These are phyloP conservation scores for Girardinus metallicus DNA, from an alignment of 2,797 vertebrate species.

Conservation along the genomic window DNA sequence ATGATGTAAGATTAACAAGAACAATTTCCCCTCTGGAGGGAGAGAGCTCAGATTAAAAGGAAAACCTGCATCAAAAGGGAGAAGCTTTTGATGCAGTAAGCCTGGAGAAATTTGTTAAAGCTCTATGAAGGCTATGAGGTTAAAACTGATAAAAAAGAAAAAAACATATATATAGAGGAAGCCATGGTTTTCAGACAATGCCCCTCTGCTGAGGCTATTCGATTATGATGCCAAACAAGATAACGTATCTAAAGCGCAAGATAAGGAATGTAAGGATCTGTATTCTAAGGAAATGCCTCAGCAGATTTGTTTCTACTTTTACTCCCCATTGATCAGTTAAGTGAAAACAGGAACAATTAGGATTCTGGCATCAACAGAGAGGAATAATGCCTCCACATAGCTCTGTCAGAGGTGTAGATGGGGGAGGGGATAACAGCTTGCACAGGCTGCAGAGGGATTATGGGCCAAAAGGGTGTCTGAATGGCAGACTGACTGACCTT, in stretches of 20 bases:
- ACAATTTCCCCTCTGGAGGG: conserved; percentile 46
- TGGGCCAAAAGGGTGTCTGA: conserved; percentile 68
- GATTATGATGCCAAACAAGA: conserved; percentile 60
- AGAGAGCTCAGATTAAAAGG: conserved; percentile 44
- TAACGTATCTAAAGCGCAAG: conserved; percentile 35
- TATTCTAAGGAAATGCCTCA: conserved; percentile 32
- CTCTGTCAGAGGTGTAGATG: conserved; percentile 24
- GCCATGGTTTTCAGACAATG: conserved; percentile 63
- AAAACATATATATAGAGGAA: conserved; percentile 30
- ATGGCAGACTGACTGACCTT: conserved; percentile 73
- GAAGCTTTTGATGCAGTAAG: conserved; percentile 53
- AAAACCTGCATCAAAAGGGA: conserved; percentile 42
- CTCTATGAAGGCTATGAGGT: conserved; percentile 22
- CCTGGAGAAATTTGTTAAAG: conserved; percentile 64
- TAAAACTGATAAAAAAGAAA: conserved; percentile 44
- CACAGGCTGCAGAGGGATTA: conserved; percentile 61
- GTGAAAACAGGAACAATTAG: conserved; percentile 44
- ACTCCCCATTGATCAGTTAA: conserved; percentile 23
- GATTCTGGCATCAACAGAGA: conserved; percentile 52
- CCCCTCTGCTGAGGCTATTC: conserved; percentile 52
- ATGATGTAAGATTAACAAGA: conserved; percentile 31
- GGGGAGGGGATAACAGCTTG: conserved; percentile 15
- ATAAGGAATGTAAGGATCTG: conserved; percentile 4
- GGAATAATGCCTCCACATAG: conserved; percentile 43
- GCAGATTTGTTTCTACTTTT: conserved; percentile 45